Base-by-base conservation (phyloP, 2,797 vertebrate species). In the Microctenopoma steveboyesi region DNA sequence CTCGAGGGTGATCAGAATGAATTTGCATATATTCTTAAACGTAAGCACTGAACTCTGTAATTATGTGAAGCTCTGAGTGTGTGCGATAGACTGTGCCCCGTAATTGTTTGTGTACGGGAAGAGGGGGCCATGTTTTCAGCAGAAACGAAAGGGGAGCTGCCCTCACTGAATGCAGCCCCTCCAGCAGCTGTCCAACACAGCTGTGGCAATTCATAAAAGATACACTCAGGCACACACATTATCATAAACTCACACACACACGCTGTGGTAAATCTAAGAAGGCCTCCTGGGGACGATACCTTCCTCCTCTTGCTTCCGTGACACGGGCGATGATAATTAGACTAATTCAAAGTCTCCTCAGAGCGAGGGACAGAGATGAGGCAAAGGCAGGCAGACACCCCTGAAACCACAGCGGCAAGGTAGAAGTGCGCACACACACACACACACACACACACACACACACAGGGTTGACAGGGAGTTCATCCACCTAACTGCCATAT, bases 341-440 rank as follows among this genome's bases (percentile, higher is more conserved):
- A 86, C 88, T 86, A 87, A 91, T 90, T 86, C 88, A 90, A 89
- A 88, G 86, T 87, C 80, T 92, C 85, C 87, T 89, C 87, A 59
- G 82, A 88, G 80, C 50, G 66, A 74, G 76, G 69, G 62, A 73
- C 22, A 45, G 52, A 79, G 80, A 80, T 76, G 82, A 88, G 64
- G 70, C 15, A 43, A 69, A 80, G 71, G 83, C 77, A 81, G 45
- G 67, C 83, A 86, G 76, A 79, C 73, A 64, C 55, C 69, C 54
- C 47, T 64, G 59, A 63, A 84, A 66, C 77, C 63, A 54, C 16
- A 7, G 37, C 57, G 45, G 73, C 39, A 63, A 76, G 64, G 68
- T 71, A 78, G 63, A 47, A 4, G 45, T 9, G 16, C 5, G 40
- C 14, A 14, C 56, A 60, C 57, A 72, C 43, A 35, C 42, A 49